These are phyloP conservation scores for Leptothorax acervorum DNA, from an alignment of 2,888 invertebrate species.

Conservation along the genomic window DNA sequence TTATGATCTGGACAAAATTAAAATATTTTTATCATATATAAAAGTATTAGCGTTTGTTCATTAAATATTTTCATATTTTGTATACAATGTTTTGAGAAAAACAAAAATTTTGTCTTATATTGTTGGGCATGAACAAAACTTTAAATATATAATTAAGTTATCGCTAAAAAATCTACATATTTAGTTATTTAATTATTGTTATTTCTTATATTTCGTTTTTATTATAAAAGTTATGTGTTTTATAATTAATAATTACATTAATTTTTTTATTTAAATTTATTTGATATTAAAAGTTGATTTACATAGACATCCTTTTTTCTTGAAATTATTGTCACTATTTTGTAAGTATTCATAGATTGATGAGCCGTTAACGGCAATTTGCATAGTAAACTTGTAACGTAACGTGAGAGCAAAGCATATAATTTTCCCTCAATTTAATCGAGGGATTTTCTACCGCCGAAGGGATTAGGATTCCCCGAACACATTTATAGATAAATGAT, in stretches of 20 bases:
- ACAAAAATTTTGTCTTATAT: too few relatives aligned
- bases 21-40: too few relatives aligned
- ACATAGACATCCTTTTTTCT: background rate
- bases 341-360: background rate
- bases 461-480: conserved; percentile 8
- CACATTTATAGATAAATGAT: conserved; percentile 8
- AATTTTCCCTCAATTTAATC: background rate
- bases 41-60: too few relatives aligned
- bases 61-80: background rate
- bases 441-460: background rate
- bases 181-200: background rate
- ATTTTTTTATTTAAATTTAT: background rate
- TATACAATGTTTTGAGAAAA: background rate
- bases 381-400: background rate
- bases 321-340: background rate
- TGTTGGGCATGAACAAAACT: too few relatives aligned
- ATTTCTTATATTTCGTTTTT: background rate
- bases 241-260: background rate
- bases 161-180: background rate
- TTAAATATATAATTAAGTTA: too few relatives aligned
- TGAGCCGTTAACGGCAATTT: background rate
- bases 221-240: background rate
- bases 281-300: background rate
- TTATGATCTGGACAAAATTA: too few relatives aligned
- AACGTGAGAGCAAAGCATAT: background rate